A percentile compares a stretch with the other conserved stretches of the same genome.
These are phyloP conservation scores for Nycticryphes semicollaris DNA, from an alignment of 2,113 vertebrate species.

Conservation along the genomic window DNA sequence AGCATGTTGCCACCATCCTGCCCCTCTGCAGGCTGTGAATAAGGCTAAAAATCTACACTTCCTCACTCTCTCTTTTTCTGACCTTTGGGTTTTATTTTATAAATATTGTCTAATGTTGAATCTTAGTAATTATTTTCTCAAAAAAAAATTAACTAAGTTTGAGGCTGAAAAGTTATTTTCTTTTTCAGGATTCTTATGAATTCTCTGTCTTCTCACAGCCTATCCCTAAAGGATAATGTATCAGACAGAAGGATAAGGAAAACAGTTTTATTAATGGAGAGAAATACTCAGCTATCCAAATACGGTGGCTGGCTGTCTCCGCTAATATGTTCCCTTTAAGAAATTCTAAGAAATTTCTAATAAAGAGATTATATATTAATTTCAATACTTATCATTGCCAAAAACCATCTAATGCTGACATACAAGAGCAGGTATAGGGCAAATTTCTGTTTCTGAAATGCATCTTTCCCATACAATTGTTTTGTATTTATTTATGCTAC, in stretches of 20 bases:
- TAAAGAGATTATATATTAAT: background rate
- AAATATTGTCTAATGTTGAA: background rate
- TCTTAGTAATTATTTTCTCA: slow-evolving; percentile 4
- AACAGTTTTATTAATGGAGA: background rate
- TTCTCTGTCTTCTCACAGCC: background rate
- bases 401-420: background rate
- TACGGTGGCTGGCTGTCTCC: background rate
- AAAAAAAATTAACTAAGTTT: background rate
- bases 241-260: background rate
- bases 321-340: background rate
- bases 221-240: background rate
- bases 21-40: background rate
- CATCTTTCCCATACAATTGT: background rate
- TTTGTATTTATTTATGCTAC: background rate
- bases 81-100: background rate
- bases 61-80: background rate
- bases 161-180: background rate
- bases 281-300: background rate
- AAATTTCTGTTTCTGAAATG: background rate
- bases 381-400: background rate
- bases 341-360: background rate
- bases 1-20: background rate
- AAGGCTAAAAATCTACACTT: background rate
- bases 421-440: background rate
- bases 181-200: background rate